These are phyloP conservation scores for Zaprionus bogoriensis DNA, from an alignment of 2,888 invertebrate genomes.

Conservation along the genomic window DNA sequence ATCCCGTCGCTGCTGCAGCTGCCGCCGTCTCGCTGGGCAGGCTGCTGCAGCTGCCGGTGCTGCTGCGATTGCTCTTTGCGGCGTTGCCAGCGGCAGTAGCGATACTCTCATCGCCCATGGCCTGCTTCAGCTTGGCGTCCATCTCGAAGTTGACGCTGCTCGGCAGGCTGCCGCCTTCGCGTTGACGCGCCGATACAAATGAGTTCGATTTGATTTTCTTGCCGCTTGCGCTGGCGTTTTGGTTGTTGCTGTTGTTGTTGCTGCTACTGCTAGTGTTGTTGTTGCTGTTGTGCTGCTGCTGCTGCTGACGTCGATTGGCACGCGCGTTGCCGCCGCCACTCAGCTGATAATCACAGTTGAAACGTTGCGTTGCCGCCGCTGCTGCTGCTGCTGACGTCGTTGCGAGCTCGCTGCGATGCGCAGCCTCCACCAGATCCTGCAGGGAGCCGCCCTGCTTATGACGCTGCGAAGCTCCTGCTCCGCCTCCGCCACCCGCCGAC, in stretches of 20 bases:
- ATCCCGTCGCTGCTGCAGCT: background rate
- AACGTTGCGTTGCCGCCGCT: slow-evolving; percentile 60
- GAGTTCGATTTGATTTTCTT: slow-evolving; percentile 74
- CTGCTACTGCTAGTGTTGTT: slow-evolving; percentile 55
- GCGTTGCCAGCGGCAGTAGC: background rate
- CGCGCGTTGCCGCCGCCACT: slow-evolving; percentile 39
- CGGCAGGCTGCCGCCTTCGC: slow-evolving; percentile 87
- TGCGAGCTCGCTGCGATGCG: slow-evolving; percentile 74
- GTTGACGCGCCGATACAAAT: slow-evolving; percentile 84
- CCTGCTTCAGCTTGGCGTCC: slow-evolving; percentile 55
- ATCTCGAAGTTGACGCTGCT: slow-evolving; percentile 83
- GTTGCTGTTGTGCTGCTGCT: slow-evolving; percentile 36
- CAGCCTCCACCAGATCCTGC: slow-evolving; percentile 85
- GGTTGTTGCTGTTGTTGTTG: slow-evolving; percentile 37
- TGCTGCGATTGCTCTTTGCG: slow-evolving; percentile 8
- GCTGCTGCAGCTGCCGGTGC: slow-evolving; percentile 39
- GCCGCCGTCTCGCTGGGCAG: slow-evolving; percentile 32
- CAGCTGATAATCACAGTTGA: slow-evolving; percentile 80
- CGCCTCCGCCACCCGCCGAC: slow-evolving; percentile 1
- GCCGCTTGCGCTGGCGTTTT: slow-evolving; percentile 35
- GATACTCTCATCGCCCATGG: background rate
- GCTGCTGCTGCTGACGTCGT: slow-evolving; percentile 65
- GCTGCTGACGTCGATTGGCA: slow-evolving; percentile 69
- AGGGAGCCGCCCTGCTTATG: slow-evolving; percentile 85
- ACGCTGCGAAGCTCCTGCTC: slow-evolving; percentile 58